Evolutionary conservation across 1,140 invertebrate species (phyloP), one percentile per base, ranked within the genome.

Genomic region (Lepidurus couesii): DNA sequence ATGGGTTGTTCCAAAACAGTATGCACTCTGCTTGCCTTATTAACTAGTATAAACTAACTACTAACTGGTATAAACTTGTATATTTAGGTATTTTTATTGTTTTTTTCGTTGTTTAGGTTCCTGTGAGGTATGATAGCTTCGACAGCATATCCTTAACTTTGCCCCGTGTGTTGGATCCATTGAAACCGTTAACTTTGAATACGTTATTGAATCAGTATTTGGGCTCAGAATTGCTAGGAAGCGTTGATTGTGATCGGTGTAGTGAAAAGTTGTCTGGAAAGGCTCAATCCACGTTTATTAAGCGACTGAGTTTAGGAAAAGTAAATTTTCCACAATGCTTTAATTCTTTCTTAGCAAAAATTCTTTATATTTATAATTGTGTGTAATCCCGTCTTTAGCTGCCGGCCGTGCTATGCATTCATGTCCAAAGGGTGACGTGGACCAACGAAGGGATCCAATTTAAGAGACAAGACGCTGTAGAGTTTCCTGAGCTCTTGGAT

Each of bases 371-470:
- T 82, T 65, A 21, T 75, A n/a, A 75, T 44, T n/a, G 73, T 80
- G 75, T 77, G 34, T 75, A 26, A 79, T 77, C n/a, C 34, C 65
- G 11, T 74, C 74, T 87, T 79, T 84, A 93, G 91, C 84, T 93
- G 80, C 93, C 94, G 42, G 85, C 89, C 80, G 93, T 92, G 84
- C 86, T 96, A 77, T 95, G 94, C 85, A 88, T 98, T 81, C 95
- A 97, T 85, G 91, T 98, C 82, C 90, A 92, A 65, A 88, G 95
- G 79, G 95, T 93, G 42, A 90, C 91, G 73, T 97, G 95, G 94
- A 87, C 90, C 80, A 85, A 89, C 74, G 90, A 90, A 79, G 93
- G 91, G 9, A 83, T 88, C 73, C 88, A 91, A 43, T 90, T 91
- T 79, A 98, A 98, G 86, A 88, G 95, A 73, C 89, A 90, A 81